Evolutionary conservation across 2,113 vertebrate genomes (phyloP).

Genomic region (Chionodraco myersi): DNA sequence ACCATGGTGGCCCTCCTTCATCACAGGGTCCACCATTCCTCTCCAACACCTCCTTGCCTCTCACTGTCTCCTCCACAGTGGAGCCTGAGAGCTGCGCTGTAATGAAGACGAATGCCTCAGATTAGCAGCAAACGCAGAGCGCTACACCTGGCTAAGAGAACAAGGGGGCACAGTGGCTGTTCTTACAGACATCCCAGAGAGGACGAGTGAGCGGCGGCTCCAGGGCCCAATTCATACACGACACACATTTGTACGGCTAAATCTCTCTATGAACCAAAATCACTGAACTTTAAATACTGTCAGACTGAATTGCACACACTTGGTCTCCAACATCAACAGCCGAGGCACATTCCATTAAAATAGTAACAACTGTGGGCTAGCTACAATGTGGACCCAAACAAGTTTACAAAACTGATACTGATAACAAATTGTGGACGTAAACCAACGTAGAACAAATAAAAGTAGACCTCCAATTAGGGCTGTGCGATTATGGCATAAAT

Average conservation of each 20-base stretch:
- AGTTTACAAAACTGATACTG: background rate
- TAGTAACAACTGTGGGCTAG: background rate
- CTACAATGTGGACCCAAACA: background rate
- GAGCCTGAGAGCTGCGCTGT: slow-evolving; percentile 61
- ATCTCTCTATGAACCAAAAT: slow-evolving; percentile 2
- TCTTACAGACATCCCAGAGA: slow-evolving; percentile 40
- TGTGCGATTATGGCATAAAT: no score
- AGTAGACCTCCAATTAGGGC: background rate
- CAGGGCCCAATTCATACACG: slow-evolving; percentile 60
- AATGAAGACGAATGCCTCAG: slow-evolving; percentile 73
- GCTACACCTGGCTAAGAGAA: slow-evolving; percentile 52
- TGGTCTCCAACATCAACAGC: slow-evolving; percentile 6
- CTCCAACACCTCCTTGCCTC: slow-evolving; percentile 20
- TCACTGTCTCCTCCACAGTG: slow-evolving; percentile 2
- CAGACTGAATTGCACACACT: background rate
- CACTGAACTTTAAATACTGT: slow-evolving; percentile 7
- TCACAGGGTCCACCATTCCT: slow-evolving; percentile 30
- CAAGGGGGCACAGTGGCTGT: background rate
- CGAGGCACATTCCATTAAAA: background rate
- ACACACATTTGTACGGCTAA: slow-evolving; percentile 48
- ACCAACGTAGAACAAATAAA: background rate
- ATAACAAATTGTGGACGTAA: background rate
- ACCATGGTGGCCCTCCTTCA: slow-evolving; percentile 23
- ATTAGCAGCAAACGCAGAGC: slow-evolving; percentile 49
- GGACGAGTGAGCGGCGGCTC: slow-evolving; percentile 42